Evolutionary conservation across 2,888 invertebrate genomes (phyloP), one percentile per base, ranked within the genome.

Genomic region (Cyaniris semiargus): DNA sequence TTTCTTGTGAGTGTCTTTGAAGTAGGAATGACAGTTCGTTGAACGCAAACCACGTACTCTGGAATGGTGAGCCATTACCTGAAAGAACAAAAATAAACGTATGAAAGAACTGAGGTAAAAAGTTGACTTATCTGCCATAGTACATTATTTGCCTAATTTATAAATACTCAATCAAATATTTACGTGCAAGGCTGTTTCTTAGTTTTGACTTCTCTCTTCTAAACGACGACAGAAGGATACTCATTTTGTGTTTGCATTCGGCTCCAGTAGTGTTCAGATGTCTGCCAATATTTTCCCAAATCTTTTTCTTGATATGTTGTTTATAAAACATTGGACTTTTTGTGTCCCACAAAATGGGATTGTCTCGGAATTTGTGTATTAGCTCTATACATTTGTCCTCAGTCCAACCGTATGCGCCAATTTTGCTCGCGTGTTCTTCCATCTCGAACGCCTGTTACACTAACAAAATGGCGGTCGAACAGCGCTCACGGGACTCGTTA

Each of bases 121-220:
- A 58, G 21, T 21, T 10, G 21, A 10, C 8, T n/a, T 21, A 18
- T 53, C 48, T 53, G 48, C 18, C 48, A 3, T 1, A 18, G 18
- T 18, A 53, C 18, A 53, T 18, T 18, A 53, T 48, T 15, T 48
- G 48, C 48, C 15, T 48, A 48, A 48, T 48, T 48, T 48, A 53
- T 53, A 53, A 53, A 4, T 18, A 53, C 10, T 44, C 15, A 18
- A 18, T 18, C 15, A 53, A 71, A 21, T 71, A 74, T 15, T 48
- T 76, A 78, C 78, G 76, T 70, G n/a, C 18, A 27, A n/a, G 18
- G 7, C 34, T 56, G 34, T 78, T 78, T 48, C 83, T 79, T 27
- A 85, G 81, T 81, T 85, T 88, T 0, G 85, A 81, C 79, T 88
- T 89, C 82, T 88, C 88, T 79, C 88, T 82, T 81, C 87, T 82